A percentile compares a stretch with the other conserved stretches of the same genome.
Conservation (phyloP, 2,888 invertebrate genomes). For the Gibbula magus region DNA sequence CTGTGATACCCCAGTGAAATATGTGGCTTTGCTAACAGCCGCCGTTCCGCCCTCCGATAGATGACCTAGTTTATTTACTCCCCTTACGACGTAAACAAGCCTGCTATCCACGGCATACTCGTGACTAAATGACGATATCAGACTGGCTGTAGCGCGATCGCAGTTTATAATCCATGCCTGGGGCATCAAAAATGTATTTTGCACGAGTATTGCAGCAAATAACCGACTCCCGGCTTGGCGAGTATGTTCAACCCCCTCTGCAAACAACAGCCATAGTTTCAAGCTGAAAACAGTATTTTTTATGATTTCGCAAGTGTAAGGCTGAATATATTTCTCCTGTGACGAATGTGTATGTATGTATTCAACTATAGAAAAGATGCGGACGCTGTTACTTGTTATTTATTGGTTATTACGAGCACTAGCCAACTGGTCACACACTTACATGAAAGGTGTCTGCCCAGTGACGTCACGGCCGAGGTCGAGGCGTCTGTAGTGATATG, state of each 20-base stretch:
- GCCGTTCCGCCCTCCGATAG: conserved; percentile 20
- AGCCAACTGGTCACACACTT: conserved; percentile 32
- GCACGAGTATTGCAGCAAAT: conserved; percentile 2
- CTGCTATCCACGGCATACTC: not conserved
- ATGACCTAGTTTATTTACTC: conserved; percentile 30
- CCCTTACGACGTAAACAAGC: not conserved
- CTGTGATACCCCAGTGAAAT: conserved; percentile 38
- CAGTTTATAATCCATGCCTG: not conserved
- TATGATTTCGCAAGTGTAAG: too few relatives aligned
- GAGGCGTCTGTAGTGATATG: conserved; percentile 46
- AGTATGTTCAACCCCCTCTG: conserved; percentile 11
- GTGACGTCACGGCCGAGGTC: conserved; percentile 58
- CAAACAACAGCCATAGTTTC: not conserved
- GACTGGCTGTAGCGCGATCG: not conserved
- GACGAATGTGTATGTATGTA: too few relatives aligned
- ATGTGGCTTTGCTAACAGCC: conserved; percentile 52
- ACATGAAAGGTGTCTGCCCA: conserved; percentile 58
- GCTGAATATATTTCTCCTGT: too few relatives aligned
- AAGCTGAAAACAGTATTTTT: conserved; percentile 1
- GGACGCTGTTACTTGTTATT: not conserved
- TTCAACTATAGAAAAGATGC: too few relatives aligned
- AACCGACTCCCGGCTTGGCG: conserved; percentile 4
- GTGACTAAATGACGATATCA: not conserved
- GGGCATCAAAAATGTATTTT: not conserved
- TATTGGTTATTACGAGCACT: not conserved